phyloP scores from a whole-genome alignment of 2,113 vertebrate species.

The Tringa solitaria region DNA sequence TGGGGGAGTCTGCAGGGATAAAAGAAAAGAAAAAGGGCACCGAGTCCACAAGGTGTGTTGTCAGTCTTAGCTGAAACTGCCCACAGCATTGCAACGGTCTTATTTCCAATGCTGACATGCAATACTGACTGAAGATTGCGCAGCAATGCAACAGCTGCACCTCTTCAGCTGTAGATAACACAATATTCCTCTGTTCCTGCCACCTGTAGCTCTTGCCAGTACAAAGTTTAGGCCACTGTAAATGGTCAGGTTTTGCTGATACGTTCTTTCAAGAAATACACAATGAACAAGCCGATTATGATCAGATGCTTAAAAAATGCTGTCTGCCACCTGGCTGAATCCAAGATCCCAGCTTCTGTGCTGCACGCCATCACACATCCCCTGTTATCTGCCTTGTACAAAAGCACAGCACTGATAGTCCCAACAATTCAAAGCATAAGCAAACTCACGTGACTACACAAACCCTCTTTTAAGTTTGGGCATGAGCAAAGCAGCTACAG shows the following conservation, averaged over 20 bases:
- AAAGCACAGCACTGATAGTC: not conserved
- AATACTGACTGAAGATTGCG: not conserved
- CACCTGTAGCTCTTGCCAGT: not conserved
- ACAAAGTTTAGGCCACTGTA: not conserved
- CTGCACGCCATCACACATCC: not conserved
- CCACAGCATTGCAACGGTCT: not conserved
- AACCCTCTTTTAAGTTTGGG: not conserved
- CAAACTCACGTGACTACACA: fast-evolving
- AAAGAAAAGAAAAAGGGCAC: not conserved
- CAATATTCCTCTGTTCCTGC: not conserved
- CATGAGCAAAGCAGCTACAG: not conserved
- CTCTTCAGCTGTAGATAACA: not conserved
- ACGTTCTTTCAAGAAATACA: not conserved
- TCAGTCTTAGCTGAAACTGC: not conserved
- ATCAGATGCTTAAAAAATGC: not conserved
- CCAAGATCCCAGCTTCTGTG: not conserved
- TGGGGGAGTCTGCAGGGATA: conserved; percentile 77
- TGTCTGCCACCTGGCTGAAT: not conserved
- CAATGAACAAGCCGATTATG: not conserved
- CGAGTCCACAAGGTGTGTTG: not conserved
- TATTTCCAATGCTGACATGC: not conserved
- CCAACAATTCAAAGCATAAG: not conserved
- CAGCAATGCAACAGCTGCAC: not conserved
- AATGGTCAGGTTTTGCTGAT: not conserved
- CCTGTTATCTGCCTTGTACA: not conserved